Conservation (phyloP, 2,113 vertebrate genomes). For the Melierax canorus region DNA sequence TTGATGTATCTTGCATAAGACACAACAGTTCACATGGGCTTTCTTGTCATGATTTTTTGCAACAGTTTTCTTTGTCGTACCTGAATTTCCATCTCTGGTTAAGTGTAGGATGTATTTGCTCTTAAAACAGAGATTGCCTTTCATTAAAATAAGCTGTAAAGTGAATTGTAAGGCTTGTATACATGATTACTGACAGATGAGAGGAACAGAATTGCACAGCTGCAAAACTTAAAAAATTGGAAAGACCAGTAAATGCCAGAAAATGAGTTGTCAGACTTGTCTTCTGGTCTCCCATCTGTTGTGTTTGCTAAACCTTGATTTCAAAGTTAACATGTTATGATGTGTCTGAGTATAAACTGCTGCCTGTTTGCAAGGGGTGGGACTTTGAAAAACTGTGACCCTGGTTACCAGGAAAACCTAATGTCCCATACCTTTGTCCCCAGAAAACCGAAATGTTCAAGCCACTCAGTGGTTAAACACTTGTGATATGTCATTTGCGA, state of each 20-base stretch:
- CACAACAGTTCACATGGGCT: not conserved
- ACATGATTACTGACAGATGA: not conserved
- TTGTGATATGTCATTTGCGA: not conserved
- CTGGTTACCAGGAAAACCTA: not conserved
- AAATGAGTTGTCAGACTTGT: not conserved
- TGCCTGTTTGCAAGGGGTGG: not conserved
- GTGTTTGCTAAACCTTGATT: not conserved
- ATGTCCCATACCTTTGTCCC: not conserved
- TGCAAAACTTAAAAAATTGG: not conserved
- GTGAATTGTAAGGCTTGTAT: not conserved
- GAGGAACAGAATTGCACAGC: not conserved
- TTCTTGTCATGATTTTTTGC: not conserved
- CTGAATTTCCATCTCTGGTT: not conserved
- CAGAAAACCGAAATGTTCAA: not conserved
- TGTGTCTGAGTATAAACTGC: not conserved
- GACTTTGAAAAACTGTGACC: not conserved
- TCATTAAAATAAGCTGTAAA: not conserved
- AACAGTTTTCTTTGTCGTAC: not conserved
- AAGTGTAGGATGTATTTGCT: not conserved
- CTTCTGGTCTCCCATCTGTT: slow-evolving; percentile 7
- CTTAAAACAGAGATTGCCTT: not conserved
- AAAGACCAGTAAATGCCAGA: not conserved
- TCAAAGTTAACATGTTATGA: not conserved
- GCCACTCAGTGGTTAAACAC: not conserved
- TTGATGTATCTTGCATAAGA: not conserved